Evolutionary conservation across 23 tunicate genomes (phyloP), one percentile per base, ranked within the genome.

Genomic region (Clavelina lepadiformis): DNA sequence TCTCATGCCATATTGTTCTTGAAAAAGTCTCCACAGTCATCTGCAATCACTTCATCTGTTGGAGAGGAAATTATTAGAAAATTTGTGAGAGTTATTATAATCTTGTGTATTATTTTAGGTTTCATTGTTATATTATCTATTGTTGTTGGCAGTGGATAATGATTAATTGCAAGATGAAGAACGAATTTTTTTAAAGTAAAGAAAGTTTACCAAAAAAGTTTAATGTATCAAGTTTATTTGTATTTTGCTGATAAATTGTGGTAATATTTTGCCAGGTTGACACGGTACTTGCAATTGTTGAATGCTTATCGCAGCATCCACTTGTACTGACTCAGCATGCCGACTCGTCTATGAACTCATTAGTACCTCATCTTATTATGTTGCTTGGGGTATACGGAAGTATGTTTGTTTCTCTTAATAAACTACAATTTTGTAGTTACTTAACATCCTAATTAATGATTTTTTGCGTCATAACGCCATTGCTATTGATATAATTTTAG

Each of bases 271-370:
- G 49, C 49, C 30, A 81, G 88, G 71, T 83, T 49, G 95, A 86
- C 55, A 58, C 86, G 5, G 87, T 81, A 0, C 65, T 81, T 1
- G 75, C 97, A 5, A 89, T 69, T 3, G 77, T 89, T 24, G 97
- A 89, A 46, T 81, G 83, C 34, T 66, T 89, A 33, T 89, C 97
- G 3, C 97, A 89, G 60, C 97, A 89, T 55, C 82, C 89, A 3
- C 69, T 73, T 2, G 86, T 80, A 21, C 63, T 89, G 27, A 81
- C 89, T 44, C 78, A 89, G 37, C 71, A 79, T 59, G 83, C 77
- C 33, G 71, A 74, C 46, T 50, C 89, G 23, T 77, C 97, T 3
- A 75, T 81, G 83, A 78, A 78, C 46, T 76, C 68, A 35, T 46
- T 89, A 31, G 78, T 89, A 18, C 97, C 97, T 2, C 73, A 67